Evolutionary conservation across 2,797 vertebrate species (phyloP).

Genomic region (Lepilemur ruficaudatus): DNA sequence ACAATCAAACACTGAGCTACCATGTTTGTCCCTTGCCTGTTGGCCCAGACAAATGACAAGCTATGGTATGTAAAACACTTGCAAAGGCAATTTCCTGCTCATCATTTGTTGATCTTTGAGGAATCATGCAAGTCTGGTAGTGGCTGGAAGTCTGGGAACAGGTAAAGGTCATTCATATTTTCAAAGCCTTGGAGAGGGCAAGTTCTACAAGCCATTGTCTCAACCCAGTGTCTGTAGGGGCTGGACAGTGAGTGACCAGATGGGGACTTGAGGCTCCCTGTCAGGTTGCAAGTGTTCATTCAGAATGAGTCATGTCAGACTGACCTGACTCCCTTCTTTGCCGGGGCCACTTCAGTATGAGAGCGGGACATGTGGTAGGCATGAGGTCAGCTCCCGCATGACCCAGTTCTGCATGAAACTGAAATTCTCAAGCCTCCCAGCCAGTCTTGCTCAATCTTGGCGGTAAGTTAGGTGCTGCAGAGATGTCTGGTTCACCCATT

Average conservation of each 20-base stretch:
- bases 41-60: background rate
- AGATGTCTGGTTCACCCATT: background rate
- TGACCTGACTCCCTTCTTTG: constrained; percentile 35
- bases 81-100: background rate
- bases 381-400: background rate
- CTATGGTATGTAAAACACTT: background rate
- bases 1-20: background rate
- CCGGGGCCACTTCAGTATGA: background rate
- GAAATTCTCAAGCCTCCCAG: background rate
- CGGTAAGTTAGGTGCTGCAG: background rate
- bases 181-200: background rate
- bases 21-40: background rate
- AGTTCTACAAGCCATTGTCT: background rate
- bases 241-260: background rate
- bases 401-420: background rate
- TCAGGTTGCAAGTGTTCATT: background rate
- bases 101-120: background rate
- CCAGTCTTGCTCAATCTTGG: background rate
- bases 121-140: background rate
- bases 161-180: constrained; percentile 22
- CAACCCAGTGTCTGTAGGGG: background rate
- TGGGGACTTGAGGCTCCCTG: background rate
- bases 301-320: background rate
- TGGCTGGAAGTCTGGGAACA: background rate
- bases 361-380: background rate